phyloP scores from a whole-genome alignment of 2,797 vertebrate species.

The Pipistrellus pygmaeus region DNA sequence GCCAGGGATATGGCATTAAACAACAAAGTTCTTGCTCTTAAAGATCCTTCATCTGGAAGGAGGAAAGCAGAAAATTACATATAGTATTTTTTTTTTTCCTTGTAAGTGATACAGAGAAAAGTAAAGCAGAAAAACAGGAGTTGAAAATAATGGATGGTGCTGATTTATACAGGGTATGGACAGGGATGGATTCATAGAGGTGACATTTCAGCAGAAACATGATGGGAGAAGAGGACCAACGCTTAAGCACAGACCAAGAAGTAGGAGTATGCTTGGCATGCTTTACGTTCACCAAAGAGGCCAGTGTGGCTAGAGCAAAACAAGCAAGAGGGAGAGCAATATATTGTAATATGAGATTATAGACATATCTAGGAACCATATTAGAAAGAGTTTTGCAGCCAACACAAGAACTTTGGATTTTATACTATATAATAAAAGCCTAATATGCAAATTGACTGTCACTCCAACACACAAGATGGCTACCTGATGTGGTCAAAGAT shows the following conservation, averaged over 20 bases:
- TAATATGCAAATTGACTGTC: no score
- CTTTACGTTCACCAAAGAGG: neutral
- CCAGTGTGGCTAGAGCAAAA: neutral
- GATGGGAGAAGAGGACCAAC: neutral
- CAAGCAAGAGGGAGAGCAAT: neutral
- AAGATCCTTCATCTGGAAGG: constrained; percentile 15
- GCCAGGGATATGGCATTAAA: neutral
- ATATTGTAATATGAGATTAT: neutral
- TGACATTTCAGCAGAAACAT: constrained; percentile 5
- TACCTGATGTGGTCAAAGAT: no score
- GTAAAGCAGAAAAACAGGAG: neutral
- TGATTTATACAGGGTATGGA: neutral
- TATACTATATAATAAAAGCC: neutral
- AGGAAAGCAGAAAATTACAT: neutral
- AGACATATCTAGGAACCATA: neutral
- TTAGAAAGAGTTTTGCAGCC: neutral
- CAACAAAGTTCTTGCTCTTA: neutral
- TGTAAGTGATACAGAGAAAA: constrained; percentile 24
- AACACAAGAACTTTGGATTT: neutral
- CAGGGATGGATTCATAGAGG: neutral
- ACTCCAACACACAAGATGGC: no score
- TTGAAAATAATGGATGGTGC: neutral
- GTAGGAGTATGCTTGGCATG: neutral
- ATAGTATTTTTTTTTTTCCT: neutral
- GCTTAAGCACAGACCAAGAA: neutral